A percentile compares a stretch with the other conserved stretches of the same genome.
These are phyloP conservation scores for Conus canariensis DNA, from an alignment of 2,888 invertebrate genomes.

Conservation along the genomic window DNA sequence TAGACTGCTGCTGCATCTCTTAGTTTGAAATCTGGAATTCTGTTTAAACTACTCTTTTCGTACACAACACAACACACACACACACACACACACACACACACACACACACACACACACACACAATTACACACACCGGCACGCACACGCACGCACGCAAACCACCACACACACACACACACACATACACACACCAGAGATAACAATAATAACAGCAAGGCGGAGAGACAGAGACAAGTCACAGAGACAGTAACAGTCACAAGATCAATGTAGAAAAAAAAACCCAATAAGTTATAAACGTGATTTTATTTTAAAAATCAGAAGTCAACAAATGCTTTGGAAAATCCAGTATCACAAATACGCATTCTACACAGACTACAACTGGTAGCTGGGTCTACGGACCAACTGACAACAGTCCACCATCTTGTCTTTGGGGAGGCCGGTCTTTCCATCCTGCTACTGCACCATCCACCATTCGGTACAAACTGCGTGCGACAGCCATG, in stretches of 20 bases:
- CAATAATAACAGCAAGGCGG: too few species aligned
- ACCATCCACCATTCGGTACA: background rate
- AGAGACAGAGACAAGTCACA: background rate
- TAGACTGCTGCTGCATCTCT: too few species aligned
- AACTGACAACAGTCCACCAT: background rate
- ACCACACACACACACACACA: too few species aligned
- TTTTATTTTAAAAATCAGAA: conserved; percentile 2
- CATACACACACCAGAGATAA: too few species aligned
- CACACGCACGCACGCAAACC: too few species aligned
- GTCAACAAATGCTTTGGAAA: conserved; percentile 6
- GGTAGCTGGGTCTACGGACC: conserved; percentile 6
- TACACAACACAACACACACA: too few species aligned
- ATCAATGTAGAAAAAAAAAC: background rate
- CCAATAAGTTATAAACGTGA: conserved; percentile 6
- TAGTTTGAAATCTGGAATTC: too few species aligned
- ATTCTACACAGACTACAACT: background rate
- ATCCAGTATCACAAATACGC: conserved; percentile 8
- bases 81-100: too few species aligned
- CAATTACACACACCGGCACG: too few species aligned
- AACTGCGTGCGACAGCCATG: background rate
- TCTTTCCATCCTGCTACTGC: too few species aligned
- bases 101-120: too few species aligned
- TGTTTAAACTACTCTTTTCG: too few species aligned
- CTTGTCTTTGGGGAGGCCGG: background rate
- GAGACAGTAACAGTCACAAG: background rate